A percentile compares a stretch with the other conserved stretches of the same genome.
Conservation (phyloP, 1,140 invertebrate genomes). For the Megathymus violae region DNA sequence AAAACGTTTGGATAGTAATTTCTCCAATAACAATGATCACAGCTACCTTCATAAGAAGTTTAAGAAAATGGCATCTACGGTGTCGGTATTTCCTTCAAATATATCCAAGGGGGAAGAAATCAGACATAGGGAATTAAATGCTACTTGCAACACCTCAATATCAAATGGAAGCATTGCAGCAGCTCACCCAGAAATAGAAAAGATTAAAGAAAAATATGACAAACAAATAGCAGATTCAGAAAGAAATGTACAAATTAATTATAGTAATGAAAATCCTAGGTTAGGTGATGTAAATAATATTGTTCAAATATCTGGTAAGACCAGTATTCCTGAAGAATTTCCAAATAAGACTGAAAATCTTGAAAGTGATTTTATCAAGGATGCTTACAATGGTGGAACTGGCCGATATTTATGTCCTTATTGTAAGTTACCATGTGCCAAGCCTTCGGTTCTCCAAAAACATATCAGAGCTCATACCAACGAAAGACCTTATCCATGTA, state of each 20-base stretch:
- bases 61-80: constrained; percentile 92
- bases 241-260: constrained; percentile 84
- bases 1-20: constrained; percentile 75
- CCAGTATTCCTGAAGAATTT: constrained; percentile 80
- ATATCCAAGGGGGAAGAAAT: constrained; percentile 64
- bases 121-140: constrained; percentile 63
- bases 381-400: constrained; percentile 72
- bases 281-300: constrained; percentile 81
- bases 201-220: constrained; percentile 69
- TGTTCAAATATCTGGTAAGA: constrained; percentile 79
- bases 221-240: constrained; percentile 57
- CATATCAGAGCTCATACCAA: constrained; percentile 97
- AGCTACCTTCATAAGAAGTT: constrained; percentile 96
- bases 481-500: constrained; percentile 95
- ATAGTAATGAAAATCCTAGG: constrained; percentile 77
- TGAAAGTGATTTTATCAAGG: constrained; percentile 81
- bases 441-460: constrained; percentile 97
- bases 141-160: constrained; percentile 64
- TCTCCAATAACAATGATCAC: constrained; percentile 86
- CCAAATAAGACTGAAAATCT: constrained; percentile 80
- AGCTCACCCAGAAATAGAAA: constrained; percentile 77
- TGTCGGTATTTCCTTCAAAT: constrained; percentile 68
- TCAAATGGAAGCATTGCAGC: constrained; percentile 77
- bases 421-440: constrained; percentile 94
- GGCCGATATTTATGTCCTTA: constrained; percentile 92